Base-by-base conservation (phyloP, 2,888 invertebrate genomes). In the Aporophyla lueneburgensis region DNA sequence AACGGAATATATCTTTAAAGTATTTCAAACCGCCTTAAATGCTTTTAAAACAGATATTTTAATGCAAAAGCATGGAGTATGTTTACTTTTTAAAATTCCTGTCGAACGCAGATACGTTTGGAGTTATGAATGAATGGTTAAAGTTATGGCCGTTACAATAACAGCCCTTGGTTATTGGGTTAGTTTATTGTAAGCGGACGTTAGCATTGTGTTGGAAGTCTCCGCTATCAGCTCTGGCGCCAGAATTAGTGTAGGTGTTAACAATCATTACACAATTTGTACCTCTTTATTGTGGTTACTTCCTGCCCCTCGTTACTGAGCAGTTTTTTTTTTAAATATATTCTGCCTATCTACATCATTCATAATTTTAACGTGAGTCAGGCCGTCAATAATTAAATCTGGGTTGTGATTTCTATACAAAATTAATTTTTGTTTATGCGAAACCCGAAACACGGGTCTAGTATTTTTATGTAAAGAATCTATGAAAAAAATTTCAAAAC, bases 101-200 rank as follows among this genome's bases (percentile, higher is more conserved):
- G 83, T 83, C 75, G 76, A 82, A 86, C 80, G 88, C 88, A 90
- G 87, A 92, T 88, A 87, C 90, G 83, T 69, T 87, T 85, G 78
- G 80, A 88, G 83, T 90, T 91, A 91, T 93, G 93, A 93, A 93
- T 93, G 93, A 90, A 85, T 87, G 86, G 79, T 71, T 73, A 80
- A 67, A 87, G 77, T 74, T 81, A 84, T 76, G 80, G 86, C 83
- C 71, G 74, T 71, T 86, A 88, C 87, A 88, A 88, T 89, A 92
- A 91, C 89, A 89, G 86, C 85, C 80, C 69, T 80, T 70, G 87
- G 91, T 92, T 93, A 92, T 93, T 92, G 91, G 90, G 89, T 88
- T 89, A 89, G 89, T 91, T 91, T 91, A 93, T 91, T 92, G 91
- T 89, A 89, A 90, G 92, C 88, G 87, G 90, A 89, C 88, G 80